Evolutionary conservation across 2,113 vertebrate species (phyloP), one percentile per base, ranked within the genome.

Genomic region (Notothenia rossii): DNA sequence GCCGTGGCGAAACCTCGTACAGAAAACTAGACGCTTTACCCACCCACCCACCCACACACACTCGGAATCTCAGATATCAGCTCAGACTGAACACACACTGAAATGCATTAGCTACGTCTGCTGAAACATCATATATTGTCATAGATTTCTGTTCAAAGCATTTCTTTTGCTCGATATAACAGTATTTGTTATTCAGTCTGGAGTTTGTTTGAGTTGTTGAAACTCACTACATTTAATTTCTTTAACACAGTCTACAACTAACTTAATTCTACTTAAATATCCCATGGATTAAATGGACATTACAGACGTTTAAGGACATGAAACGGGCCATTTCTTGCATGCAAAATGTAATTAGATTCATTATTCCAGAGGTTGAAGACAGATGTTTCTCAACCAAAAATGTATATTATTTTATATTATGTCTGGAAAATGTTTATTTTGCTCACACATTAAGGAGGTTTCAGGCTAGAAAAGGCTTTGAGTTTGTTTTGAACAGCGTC

Each of bases 1-100:
- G 0, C 0, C 18, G 22, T 63, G 14, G 40, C 17, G 69, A 65
- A 53, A n/a, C 49, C 71, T 43, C 51, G 10, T 29, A 29, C 11
- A 14, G 46, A 10, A 51, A 55, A 51, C 13, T 5, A 11, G 25
- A 56, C 18, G 3, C 13, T 40, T 40, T 17, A 54, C 54, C 51
- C 62, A 51, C n/a, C n/a, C n/a, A n/a, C n/a, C n/a, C 46, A 51
- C 25, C 36, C 58, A 60, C 75, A 53, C 55, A 55, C 60, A 4
- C 20, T 1, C 20, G 0, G 6, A 64, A 10, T 1, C 50, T 12
- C 10, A 0, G 13, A 13, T 40, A 55, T 60, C 0, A 17, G 25
- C 61, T 18, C 15, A 29, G 12, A 49, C 12, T 13, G 1, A 7
- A 14, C 59, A 50, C 45, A 69, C 53, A n/a, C 20, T 51, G 15